Percentiles rank a stretch among this genome's conserved stretches.
phyloP scores from a whole-genome alignment of 2,113 vertebrate genomes.

The Myanophis thanlyinensis region DNA sequence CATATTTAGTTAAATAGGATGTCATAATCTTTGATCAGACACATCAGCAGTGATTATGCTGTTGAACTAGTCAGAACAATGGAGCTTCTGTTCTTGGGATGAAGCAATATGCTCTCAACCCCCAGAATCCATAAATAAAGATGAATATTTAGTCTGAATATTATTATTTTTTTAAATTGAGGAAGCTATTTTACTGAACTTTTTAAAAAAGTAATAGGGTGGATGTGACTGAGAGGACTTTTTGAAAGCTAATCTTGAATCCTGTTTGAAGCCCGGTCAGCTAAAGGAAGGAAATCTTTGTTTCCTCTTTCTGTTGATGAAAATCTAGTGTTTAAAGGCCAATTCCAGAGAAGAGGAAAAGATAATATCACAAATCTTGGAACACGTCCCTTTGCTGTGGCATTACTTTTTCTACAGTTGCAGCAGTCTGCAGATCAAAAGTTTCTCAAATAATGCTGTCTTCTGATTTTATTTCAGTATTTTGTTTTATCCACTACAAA shows the following conservation, averaged over 20 bases:
- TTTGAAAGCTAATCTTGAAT: conserved; percentile 52
- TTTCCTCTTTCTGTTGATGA: conserved; percentile 66
- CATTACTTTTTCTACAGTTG: conserved; percentile 33
- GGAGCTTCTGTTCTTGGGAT: conserved; percentile 24
- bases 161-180: conserved; percentile 14
- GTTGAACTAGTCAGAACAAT: conserved; percentile 3
- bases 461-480: not conserved
- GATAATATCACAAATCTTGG: conserved; percentile 57
- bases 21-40: not conserved
- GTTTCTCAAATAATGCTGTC: conserved; percentile 16
- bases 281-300: conserved; percentile 61
- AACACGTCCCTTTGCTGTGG: conserved; percentile 46
- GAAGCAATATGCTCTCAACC: conserved; percentile 12
- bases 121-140: conserved; percentile 20
- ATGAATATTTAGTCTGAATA: conserved; percentile 54
- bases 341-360: conserved; percentile 55
- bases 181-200: conserved; percentile 40
- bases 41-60: not conserved
- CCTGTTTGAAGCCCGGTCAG: conserved; percentile 50
- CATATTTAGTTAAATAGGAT: not conserved
- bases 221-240: conserved; percentile 23
- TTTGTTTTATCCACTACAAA: not conserved
- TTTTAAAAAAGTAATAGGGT: not conserved
- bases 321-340: conserved; percentile 58
- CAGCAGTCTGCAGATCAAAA: conserved; percentile 17